Conservation (phyloP, 2,113 vertebrate genomes). For the Spermophilus dauricus region DNA sequence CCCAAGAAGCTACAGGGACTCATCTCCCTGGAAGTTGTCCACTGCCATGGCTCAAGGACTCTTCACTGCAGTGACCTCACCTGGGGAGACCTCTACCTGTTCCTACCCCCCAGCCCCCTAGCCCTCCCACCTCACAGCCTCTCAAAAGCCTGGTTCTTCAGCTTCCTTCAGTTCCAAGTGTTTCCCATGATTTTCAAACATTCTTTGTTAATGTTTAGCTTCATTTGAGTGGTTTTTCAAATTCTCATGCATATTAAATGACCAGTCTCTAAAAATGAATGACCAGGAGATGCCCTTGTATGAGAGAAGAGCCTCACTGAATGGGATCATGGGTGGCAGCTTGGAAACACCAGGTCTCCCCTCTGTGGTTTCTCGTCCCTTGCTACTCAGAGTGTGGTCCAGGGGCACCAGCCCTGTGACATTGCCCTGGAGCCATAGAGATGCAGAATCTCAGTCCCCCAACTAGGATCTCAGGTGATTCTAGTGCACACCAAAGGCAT, state of each 20-base stretch:
- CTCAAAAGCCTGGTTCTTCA: background rate
- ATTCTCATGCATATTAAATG: background rate
- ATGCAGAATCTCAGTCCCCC: background rate
- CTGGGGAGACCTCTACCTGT: too few species aligned
- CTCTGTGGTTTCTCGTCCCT: background rate
- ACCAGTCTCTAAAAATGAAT: background rate
- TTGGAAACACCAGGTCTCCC: background rate
- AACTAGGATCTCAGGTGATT: background rate
- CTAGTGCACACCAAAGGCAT: rapidly evolving
- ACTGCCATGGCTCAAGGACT: background rate
- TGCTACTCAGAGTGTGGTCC: background rate
- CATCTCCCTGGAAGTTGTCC: background rate
- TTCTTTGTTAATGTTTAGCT: background rate
- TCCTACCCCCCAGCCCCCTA: background rate
- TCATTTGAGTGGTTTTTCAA: background rate
- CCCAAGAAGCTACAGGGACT: background rate
- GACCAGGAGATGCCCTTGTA: background rate
- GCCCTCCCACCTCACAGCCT: rapidly evolving
- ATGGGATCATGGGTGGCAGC: background rate
- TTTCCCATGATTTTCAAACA: background rate
- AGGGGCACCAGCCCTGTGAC: too few species aligned
- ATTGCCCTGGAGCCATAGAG: background rate
- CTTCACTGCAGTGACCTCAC: background rate
- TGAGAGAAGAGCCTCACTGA: background rate
- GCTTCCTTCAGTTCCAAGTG: background rate